phyloP scores from a whole-genome alignment of 2,797 vertebrate species.

The Hoplostethus atlanticus region DNA sequence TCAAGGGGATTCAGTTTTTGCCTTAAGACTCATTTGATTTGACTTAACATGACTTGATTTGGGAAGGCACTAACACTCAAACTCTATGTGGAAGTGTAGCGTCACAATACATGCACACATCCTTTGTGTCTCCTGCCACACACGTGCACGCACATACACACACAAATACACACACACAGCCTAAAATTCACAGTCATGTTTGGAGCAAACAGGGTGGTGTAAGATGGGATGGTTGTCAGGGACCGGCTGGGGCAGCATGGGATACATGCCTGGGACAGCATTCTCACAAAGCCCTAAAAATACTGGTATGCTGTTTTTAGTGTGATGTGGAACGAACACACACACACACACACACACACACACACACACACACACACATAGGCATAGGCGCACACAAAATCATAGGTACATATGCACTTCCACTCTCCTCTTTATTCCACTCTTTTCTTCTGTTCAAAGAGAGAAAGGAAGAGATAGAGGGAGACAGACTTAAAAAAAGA shows the following conservation, averaged over 20 bases:
- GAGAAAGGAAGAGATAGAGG: too few relatives aligned
- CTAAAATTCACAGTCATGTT: constrained; percentile 19
- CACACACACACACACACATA: too few relatives aligned
- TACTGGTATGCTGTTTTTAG: constrained; percentile 15
- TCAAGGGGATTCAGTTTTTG: constrained; percentile 47
- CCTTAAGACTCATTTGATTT: constrained; percentile 34
- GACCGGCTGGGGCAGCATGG: constrained; percentile 34
- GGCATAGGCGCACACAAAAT: not conserved
- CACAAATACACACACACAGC: constrained; percentile 14
- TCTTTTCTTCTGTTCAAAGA: not conserved
- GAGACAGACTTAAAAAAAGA: too few relatives aligned
- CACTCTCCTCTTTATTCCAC: not conserved
- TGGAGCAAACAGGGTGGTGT: constrained; percentile 25
- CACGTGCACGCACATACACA: constrained; percentile 18
- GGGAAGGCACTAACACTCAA: not conserved
- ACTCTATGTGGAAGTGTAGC: constrained; percentile 16
- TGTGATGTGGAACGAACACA: not conserved
- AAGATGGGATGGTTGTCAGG: constrained; percentile 31
- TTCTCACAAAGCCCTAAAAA: constrained; percentile 31
- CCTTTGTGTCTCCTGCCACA: not conserved
- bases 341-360: not conserved
- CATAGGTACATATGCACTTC: not conserved
- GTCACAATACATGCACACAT: constrained; percentile 22
- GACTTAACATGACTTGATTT: constrained; percentile 39
- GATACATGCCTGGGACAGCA: constrained; percentile 21